Evolutionary conservation across 2,797 vertebrate species (phyloP), one percentile per base, ranked within the genome.

Genomic region (Siniperca scherzeri): DNA sequence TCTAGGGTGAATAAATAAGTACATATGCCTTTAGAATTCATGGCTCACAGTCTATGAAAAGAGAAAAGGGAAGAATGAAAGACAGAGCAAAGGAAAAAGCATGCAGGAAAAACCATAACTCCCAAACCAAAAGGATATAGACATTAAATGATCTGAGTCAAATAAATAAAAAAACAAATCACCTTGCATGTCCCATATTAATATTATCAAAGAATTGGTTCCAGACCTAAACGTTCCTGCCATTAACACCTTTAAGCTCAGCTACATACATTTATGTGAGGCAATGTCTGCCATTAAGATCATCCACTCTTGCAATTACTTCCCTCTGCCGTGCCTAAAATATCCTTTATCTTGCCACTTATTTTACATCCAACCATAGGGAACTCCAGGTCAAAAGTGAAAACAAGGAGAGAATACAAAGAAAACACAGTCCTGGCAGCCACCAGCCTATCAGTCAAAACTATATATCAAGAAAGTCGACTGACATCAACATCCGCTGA

Each of bases 401-500:
- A 89, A 84, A 81, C 50, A 50, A 68, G 27, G 2, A 67, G 44
- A 82, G 44, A 80, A 78, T 4, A 52, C 27, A 72, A 3, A 30
- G 30, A 30, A 30, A 3, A 30, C 38, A 62, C 46, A 84, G 46
- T 56, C 30, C 52, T 70, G 65, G 60, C 77, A 78, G 86, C 59
- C 78, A 79, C 60, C 76, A 74, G 73, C 81, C 60, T 64, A 75
- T 91, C 70, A 65, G 46, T 84, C 88, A 89, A 84, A 83, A 82
- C 74, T 53, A 74, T 81, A 60, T 11, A 87, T 81, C 75, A 81
- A 84, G 82, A 88, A 78, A 87, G 48, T 69, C 10, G 74, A 74
- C 85, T 93, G 92, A 94, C 92, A 81, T 72, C 86, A 77, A 93
- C 93, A 94, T 95, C 93, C 91, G 83, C 87, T 89, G 90, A 82